Conservation (phyloP, 2,113 vertebrate genomes). For the Thymallus thymallus region DNA sequence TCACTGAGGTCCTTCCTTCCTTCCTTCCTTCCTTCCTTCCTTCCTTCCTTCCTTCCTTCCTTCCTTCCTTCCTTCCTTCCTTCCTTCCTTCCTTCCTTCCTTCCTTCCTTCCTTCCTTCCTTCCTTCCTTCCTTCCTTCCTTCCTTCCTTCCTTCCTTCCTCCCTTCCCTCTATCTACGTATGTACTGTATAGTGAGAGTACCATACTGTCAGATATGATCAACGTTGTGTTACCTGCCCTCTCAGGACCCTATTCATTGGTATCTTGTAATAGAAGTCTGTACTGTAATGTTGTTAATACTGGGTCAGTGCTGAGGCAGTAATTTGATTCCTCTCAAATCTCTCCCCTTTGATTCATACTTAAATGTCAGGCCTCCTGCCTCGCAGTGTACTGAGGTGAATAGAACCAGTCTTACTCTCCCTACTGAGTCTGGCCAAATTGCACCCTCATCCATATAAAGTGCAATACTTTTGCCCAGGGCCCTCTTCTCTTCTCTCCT, state of each 20-base stretch:
- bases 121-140: not conserved
- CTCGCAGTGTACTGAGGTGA: conserved; percentile 40
- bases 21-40: not conserved
- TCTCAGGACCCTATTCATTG: not conserved
- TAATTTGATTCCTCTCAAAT: conserved; percentile 43
- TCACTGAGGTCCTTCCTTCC: not conserved
- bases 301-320: conserved; percentile 34
- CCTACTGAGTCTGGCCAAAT: conserved; percentile 56
- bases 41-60: not conserved
- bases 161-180: conserved; percentile 7
- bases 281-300: conserved; percentile 36
- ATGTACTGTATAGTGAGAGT: not conserved
- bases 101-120: not conserved
- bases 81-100: conserved; percentile 3
- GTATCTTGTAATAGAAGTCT: conserved; percentile 12
- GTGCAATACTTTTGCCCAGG: conserved; percentile 12
- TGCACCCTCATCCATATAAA: conserved; percentile 54
- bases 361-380: conserved; percentile 41
- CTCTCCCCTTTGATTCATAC: conserved; percentile 39
- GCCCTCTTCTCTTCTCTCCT: conserved; percentile 10
- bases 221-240: conserved; percentile 25
- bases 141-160: conserved; percentile 19
- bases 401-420: conserved; percentile 33
- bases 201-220: conserved; percentile 19
- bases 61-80: not conserved